A percentile compares a stretch with the other conserved stretches of the same genome.
Conservation (phyloP, 92 coral and sea anemone species). For the Desmophyllum pertusum region DNA sequence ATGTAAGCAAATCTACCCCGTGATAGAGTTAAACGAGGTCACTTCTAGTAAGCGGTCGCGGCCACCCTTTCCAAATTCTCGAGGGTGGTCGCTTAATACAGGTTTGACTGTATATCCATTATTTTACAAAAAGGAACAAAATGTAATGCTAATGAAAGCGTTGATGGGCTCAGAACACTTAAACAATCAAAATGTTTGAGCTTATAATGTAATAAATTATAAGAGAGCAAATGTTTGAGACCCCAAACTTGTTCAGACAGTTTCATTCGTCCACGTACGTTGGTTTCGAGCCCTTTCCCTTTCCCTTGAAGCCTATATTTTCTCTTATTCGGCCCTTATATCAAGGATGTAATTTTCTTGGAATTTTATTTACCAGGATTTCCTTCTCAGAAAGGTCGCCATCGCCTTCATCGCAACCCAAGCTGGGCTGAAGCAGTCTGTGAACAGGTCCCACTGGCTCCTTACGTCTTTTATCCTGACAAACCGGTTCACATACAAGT, state of each 20-base stretch:
- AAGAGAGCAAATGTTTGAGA: no score
- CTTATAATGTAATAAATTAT: no score
- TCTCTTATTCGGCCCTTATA: no score
- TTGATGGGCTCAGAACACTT: not conserved
- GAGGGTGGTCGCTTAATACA: no score
- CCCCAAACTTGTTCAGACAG: no score
- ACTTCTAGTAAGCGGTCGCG: no score
- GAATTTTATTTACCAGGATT: conserved; percentile 36
- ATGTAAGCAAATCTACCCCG: not conserved
- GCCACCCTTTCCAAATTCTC: no score
- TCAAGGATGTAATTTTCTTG: not conserved
- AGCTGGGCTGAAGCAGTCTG: conserved; percentile 65
- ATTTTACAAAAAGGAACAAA: not conserved
- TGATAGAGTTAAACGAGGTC: not conserved
- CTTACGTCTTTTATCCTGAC: conserved; percentile 79
- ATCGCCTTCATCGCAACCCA: conserved; percentile 50
- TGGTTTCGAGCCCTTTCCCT: not conserved
- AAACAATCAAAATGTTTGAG: no score
- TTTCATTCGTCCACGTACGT: not conserved
- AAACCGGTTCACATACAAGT: conserved; percentile 81
- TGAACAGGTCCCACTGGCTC: conserved; percentile 52
- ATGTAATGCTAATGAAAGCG: not conserved
- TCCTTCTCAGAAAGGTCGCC: conserved; percentile 67
- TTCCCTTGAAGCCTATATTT: no score
- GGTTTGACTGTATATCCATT: no score